Evolutionary conservation across 2,888 invertebrate species (phyloP).

Genomic region (Elgonia sp.): DNA sequence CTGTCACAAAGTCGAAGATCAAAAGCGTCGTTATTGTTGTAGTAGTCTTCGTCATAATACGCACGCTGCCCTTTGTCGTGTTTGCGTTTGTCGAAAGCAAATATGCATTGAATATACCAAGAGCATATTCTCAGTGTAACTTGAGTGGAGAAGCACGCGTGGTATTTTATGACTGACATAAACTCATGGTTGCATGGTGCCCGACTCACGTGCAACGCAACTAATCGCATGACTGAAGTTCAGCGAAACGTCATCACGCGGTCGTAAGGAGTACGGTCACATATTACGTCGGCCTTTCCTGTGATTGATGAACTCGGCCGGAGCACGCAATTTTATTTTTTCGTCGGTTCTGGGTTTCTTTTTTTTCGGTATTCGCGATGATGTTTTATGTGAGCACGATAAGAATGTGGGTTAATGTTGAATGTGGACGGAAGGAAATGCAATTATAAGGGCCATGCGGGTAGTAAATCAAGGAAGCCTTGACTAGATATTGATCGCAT

Average conservation of each 20-base stretch:
- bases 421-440: slow-evolving; percentile 49
- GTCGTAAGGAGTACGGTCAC: slow-evolving; percentile 45
- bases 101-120: slow-evolving; percentile 77
- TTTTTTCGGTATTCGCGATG: slow-evolving; percentile 19
- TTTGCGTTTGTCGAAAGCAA: slow-evolving; percentile 76
- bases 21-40: slow-evolving; percentile 68
- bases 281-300: slow-evolving; percentile 40
- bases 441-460: slow-evolving; percentile 65
- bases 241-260: slow-evolving; percentile 41
- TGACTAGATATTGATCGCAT: slow-evolving; percentile 23
- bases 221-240: slow-evolving; percentile 60
- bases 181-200: slow-evolving; percentile 37
- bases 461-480: slow-evolving; percentile 48
- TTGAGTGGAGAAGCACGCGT: slow-evolving; percentile 60
- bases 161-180: slow-evolving; percentile 73
- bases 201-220: slow-evolving; percentile 31
- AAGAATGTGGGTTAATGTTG: slow-evolving; percentile 66
- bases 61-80: slow-evolving; percentile 58
- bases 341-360: neutral
- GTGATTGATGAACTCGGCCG: slow-evolving; percentile 45
- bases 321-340: slow-evolving; percentile 41
- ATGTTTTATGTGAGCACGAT: slow-evolving; percentile 55
- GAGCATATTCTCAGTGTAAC: slow-evolving; percentile 63
- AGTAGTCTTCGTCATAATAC: slow-evolving; percentile 58
- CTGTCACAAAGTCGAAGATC: slow-evolving; percentile 66